phyloP scores from a whole-genome alignment of 2,888 invertebrate species.

The Eustalomyia histrio region DNA sequence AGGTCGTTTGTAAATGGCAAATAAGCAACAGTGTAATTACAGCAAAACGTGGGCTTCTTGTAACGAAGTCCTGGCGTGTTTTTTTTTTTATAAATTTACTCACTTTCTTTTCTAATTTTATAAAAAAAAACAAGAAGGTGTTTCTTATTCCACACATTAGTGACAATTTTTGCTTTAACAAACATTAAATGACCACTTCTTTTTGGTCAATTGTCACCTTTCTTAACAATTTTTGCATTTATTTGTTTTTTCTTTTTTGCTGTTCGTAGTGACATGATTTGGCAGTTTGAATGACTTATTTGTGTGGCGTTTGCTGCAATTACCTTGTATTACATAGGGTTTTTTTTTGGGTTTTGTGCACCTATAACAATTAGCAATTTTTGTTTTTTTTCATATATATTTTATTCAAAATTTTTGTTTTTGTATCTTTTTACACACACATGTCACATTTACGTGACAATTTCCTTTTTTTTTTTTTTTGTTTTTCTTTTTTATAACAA shows the following conservation, averaged over 20 bases:
- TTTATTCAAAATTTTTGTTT: not conserved
- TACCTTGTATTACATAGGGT: not conserved
- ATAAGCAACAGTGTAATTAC: not conserved
- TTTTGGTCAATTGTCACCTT: constrained; percentile 37
- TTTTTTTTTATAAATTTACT: not conserved
- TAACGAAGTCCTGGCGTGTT: constrained; percentile 30
- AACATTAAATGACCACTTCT: constrained; percentile 32
- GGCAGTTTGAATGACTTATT: constrained; percentile 62
- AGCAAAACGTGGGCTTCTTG: constrained; percentile 35
- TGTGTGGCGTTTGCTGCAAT: constrained; percentile 38
- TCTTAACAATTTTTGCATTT: constrained; percentile 25
- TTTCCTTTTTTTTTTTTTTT: not conserved
- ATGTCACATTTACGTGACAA: not conserved
- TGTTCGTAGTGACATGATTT: constrained; percentile 50
- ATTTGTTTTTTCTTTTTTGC: not conserved
- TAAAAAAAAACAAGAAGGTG: constrained; percentile 23
- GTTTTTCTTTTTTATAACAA: not conserved
- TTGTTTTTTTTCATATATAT: constrained; percentile 18
- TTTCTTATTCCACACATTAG: constrained; percentile 28
- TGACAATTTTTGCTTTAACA: not conserved
- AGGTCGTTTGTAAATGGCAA: constrained; percentile 13
- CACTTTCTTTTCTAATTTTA: not conserved
- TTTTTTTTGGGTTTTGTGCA: constrained; percentile 22
- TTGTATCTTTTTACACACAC: not conserved
- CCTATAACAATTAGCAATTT: constrained; percentile 38